Evolutionary conservation across 2,113 vertebrate species (phyloP), one percentile per base, ranked within the genome.

Genomic region (Pelobates fuscus): DNA sequence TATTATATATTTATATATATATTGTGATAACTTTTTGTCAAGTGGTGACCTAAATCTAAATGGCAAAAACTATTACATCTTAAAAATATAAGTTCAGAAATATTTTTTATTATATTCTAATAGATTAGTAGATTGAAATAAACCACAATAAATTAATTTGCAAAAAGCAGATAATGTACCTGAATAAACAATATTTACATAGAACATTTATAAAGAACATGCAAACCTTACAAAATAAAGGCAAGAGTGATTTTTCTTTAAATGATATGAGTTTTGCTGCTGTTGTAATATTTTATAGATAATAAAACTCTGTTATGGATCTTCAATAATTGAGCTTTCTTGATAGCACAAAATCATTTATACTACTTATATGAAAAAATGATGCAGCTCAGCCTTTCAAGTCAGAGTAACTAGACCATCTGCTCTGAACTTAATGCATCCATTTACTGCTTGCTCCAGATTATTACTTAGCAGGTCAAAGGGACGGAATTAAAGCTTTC

Each of bases 381-480:
- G 11, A 60, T 67, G 20, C 24, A 67, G 25, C 14, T 60, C 27
- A 21, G 46, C 18, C 23, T 76, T 76, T 76, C 66, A 76, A 67
- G 37, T 66, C 54, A 59, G 65, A 67, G 23, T 24, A 76, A 67
- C 37, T 24, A 30, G 54, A 58, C 71, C 32, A 67, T 75, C 63
- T 76, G 52, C 71, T 46, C 8, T 76, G 43, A 59, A 67, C 25
- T 67, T 58, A 75, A 75, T 58, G 27, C 55, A 49, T 49, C n/a
- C 41, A 76, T 76, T 76, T 76, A 61, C 46, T 30, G 54, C 64
- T 67, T 49, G 72, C 54, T 26, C 43, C 25, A 21, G 55, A 68
- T 76, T 76, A 68, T 49, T 68, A 26, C 27, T 52, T 49, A 61
- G 26, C 25, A 52, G 15, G 58, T 37, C 25, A 68, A 20, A n/a